Percentiles rank a stretch among this genome's conserved stretches.
Conservation (phyloP, 2,888 invertebrate species). For the Apotomis betuletana region DNA sequence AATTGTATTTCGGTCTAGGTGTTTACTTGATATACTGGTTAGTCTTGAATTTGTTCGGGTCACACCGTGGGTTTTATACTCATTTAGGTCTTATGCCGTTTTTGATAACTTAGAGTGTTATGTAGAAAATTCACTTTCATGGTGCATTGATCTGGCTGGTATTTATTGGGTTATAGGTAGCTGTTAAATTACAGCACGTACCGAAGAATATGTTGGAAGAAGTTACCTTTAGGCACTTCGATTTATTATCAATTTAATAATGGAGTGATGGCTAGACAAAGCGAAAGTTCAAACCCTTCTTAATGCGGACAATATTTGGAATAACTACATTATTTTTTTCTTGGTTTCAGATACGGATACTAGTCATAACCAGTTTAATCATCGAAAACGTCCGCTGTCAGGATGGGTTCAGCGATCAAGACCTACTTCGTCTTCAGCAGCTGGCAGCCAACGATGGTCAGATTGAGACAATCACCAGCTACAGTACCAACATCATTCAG, state of each 20-base stretch:
- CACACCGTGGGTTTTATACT: conserved; percentile 14
- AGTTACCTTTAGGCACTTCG: no score
- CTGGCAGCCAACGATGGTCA: conserved; percentile 66
- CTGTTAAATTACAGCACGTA: no score
- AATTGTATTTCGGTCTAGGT: conserved; percentile 14
- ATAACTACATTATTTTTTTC: conserved; percentile 37
- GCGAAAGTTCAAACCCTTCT: no score
- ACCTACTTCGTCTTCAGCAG: conserved; percentile 68
- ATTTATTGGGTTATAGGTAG: neutral
- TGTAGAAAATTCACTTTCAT: neutral
- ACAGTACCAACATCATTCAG: conserved; percentile 65
- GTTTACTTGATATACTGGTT: conserved; percentile 29
- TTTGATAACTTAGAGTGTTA: neutral
- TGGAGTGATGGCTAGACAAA: no score
- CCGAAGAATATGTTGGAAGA: no score
- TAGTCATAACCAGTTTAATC: conserved; percentile 67
- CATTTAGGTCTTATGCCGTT: conserved; percentile 7
- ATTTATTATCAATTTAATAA: no score
- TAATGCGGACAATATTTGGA: no score
- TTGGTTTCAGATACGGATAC: conserved; percentile 78
- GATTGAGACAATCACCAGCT: conserved; percentile 63
- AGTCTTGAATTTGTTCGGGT: neutral
- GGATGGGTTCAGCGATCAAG: conserved; percentile 72
- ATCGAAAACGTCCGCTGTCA: conserved; percentile 65
- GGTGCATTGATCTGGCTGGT: neutral